Evolutionary conservation across 2,113 vertebrate genomes (phyloP).

Genomic region (Paedocypris sp.): DNA sequence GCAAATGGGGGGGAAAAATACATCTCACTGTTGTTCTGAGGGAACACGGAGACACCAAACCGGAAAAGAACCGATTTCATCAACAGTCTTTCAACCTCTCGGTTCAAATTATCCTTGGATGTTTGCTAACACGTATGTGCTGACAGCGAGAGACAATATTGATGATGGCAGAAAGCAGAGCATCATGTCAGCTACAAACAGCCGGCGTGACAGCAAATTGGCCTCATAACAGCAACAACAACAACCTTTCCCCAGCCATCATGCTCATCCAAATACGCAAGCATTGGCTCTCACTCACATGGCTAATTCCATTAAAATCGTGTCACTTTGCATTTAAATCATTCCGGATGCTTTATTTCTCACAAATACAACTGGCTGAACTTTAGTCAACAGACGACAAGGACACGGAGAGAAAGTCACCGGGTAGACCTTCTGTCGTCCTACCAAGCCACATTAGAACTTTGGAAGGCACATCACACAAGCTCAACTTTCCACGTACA

Average conservation of each 20-base stretch:
- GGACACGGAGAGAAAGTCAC: background rate
- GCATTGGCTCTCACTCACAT: background rate
- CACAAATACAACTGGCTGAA: background rate
- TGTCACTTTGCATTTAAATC: background rate
- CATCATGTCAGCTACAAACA: background rate
- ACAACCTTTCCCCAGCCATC: constrained; percentile 7
- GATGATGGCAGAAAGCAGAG: constrained; percentile 1
- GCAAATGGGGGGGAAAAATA: constrained; percentile 27
- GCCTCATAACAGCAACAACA: background rate
- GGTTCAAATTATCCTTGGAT: constrained; percentile 18
- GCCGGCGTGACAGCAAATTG: constrained; percentile 12
- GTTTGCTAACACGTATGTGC: constrained; percentile 10
- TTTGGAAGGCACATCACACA: too few relatives aligned
- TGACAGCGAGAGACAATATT: background rate
- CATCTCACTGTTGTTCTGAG: constrained; percentile 24
- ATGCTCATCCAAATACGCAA: background rate
- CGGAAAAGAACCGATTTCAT: constrained; percentile 3
- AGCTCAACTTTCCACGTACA: constrained; percentile 39
- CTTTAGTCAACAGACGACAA: constrained; percentile 1
- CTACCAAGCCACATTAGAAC: constrained; percentile 16
- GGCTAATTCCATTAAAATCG: constrained; percentile 24
- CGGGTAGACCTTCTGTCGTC: background rate
- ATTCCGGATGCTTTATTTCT: background rate
- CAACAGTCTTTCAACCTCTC: constrained; percentile 17
- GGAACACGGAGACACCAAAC: constrained; percentile 23